Evolutionary conservation across 2,113 vertebrate genomes (phyloP), one percentile per base, ranked within the genome.

Genomic region (Nesospiza acunhae): DNA sequence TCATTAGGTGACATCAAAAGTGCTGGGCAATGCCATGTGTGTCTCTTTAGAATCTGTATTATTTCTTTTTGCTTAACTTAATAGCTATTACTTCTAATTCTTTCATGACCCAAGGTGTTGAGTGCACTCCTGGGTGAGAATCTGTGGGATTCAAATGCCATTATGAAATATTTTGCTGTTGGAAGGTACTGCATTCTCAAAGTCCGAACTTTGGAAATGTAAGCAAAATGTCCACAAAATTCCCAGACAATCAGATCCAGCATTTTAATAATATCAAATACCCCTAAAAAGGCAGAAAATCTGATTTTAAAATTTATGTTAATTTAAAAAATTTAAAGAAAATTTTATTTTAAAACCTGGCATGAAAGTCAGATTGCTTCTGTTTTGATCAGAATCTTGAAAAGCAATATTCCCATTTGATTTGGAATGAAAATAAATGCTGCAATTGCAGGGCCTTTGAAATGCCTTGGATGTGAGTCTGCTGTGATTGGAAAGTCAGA

Each of bases 301-400:
- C 6, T 15, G 1, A 18, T 33, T 53, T 64, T n/a, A 1, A 1
- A 30, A 63, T 52, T 10, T 30, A 27, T 47, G 4, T 8, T 44
- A 0, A 82, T 79, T 83, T 20, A 1, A 79, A 53, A 35, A 10
- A 27, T 44, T 21, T 30, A 39, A 75, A 62, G 5, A 79, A 24
- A 15, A 26, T 16, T 46, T 66, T 70, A 2, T 46, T 76, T 41
- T 44, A 31, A 77, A 86, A 84, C 5, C 6, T 46, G 17, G 2
- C 44, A 44, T 64, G 39, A 42, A 63, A 80, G 28, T 33, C 44
- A 75, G 49, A 77, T 60, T 73, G 26, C 17, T 66, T 91, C 41
- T 74, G 37, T 20, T 84, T 84, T 44, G 31, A 55, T 84, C 15
- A 42, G 47, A 74, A 66, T 72, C 56, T 79, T 81, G 55, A 49